A percentile compares a stretch with the other conserved stretches of the same genome.
Conservation (phyloP, 2,113 vertebrate species). For the Oncorhynchus keta region DNA sequence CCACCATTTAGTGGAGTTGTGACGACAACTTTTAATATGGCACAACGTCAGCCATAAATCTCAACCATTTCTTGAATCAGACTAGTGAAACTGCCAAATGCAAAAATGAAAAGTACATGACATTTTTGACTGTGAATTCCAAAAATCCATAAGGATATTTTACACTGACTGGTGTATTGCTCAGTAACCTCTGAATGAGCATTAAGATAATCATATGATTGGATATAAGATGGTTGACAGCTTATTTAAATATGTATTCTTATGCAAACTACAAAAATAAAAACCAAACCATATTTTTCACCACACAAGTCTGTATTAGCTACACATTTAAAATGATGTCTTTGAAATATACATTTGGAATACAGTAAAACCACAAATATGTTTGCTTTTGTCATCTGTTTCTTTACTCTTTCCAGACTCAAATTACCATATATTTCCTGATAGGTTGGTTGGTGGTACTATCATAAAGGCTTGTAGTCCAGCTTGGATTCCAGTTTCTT, state of each 20-base stretch:
- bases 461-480: conserved; percentile 88
- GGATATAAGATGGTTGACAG: neutral
- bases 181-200: neutral
- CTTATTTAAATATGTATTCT: neutral
- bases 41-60: too few species aligned
- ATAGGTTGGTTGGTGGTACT: neutral
- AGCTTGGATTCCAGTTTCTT: conserved; percentile 90
- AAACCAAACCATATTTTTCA: neutral
- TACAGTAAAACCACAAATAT: neutral
- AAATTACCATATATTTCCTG: neutral
- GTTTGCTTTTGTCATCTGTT: neutral
- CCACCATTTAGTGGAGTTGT: too few species aligned
- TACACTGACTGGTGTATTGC: neutral
- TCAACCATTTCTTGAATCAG: neutral
- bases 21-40: too few species aligned
- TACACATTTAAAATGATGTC: neutral
- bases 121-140: neutral
- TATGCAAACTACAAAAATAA: neutral
- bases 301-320: neutral
- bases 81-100: neutral
- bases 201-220: neutral
- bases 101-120: neutral
- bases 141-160: neutral
- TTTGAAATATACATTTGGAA: neutral
- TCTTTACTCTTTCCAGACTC: neutral